A percentile compares a stretch with the other conserved stretches of the same genome.
Evolutionary conservation across 2,888 invertebrate species (phyloP).

Genomic region (Lasioglossum calceatum): DNA sequence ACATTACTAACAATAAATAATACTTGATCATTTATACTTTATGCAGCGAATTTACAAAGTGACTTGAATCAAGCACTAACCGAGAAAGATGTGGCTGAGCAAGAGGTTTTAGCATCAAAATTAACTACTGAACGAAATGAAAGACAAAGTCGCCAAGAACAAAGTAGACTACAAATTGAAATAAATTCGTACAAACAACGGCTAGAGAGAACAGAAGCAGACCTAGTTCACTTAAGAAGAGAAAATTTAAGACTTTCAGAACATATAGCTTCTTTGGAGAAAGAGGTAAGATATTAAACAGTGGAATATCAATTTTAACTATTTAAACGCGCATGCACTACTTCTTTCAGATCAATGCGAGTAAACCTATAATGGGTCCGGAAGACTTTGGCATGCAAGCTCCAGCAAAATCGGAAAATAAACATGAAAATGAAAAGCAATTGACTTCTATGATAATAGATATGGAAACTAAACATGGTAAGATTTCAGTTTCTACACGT

Average conservation of each 20-base stretch:
- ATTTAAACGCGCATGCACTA: background rate
- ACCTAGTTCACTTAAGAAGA: slow-evolving; percentile 91
- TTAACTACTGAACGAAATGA: slow-evolving; percentile 88
- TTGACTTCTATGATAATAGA: slow-evolving; percentile 90
- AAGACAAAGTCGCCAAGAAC: slow-evolving; percentile 91
- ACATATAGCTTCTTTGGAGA: slow-evolving; percentile 91
- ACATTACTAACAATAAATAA: background rate
- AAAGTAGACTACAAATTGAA: slow-evolving; percentile 91
- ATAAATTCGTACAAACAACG: slow-evolving; percentile 87
- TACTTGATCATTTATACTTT: background rate
- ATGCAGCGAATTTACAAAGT: slow-evolving; percentile 89
- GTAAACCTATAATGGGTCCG: slow-evolving; percentile 77
- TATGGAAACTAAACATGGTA: slow-evolving; percentile 94
- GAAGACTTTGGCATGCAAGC: slow-evolving; percentile 68
- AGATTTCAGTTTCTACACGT: slow-evolving; percentile 79
- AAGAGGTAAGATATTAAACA: slow-evolving; percentile 87
- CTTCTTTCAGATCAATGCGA: slow-evolving; percentile 81
- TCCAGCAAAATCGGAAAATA: slow-evolving; percentile 65
- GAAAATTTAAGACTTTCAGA: slow-evolving; percentile 92
- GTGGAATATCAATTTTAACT: background rate
- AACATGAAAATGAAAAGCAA: slow-evolving; percentile 86
- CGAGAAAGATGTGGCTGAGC: slow-evolving; percentile 92
- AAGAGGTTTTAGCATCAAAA: slow-evolving; percentile 91
- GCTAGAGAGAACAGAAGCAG: slow-evolving; percentile 92
- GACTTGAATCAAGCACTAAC: slow-evolving; percentile 91